These are phyloP conservation scores for Silurus aristotelis DNA, from an alignment of 2,797 vertebrate genomes.

Conservation along the genomic window DNA sequence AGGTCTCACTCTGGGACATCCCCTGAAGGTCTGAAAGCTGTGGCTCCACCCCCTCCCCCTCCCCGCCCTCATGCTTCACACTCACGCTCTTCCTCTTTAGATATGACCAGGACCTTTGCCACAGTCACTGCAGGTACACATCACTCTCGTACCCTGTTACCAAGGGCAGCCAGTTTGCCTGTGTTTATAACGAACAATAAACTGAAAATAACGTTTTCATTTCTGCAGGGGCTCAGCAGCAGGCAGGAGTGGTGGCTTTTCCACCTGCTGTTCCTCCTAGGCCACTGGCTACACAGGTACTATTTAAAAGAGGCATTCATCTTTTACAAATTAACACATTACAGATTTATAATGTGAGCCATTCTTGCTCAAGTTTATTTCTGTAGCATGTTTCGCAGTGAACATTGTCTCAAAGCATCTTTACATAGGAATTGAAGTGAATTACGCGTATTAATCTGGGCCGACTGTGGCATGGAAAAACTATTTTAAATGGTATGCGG, in stretches of 20 bases:
- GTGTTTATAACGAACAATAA: background rate
- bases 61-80: slow-evolving; percentile 92
- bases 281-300: slow-evolving; percentile 93
- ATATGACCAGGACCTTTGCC: slow-evolving; percentile 94
- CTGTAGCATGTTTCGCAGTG: no score
- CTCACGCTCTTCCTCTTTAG: slow-evolving; percentile 94
- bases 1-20: slow-evolving; percentile 96
- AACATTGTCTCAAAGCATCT: no score
- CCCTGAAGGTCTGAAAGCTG: slow-evolving; percentile 82
- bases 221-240: slow-evolving; percentile 78
- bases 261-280: slow-evolving; percentile 96
- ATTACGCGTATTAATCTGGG: no score
- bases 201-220: background rate
- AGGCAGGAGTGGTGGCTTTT: slow-evolving; percentile 82
- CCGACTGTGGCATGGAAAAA: no score
- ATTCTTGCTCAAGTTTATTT: background rate
- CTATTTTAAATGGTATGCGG: no score
- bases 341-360: background rate
- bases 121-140: slow-evolving; percentile 78
- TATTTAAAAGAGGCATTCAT: background rate
- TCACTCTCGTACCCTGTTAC: background rate
- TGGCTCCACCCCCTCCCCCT: slow-evolving; percentile 93
- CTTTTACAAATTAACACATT: background rate
- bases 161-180: background rate
- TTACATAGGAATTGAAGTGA: no score